phyloP scores from a whole-genome alignment of 1,140 invertebrate species.

The Drosophila bifasciata region DNA sequence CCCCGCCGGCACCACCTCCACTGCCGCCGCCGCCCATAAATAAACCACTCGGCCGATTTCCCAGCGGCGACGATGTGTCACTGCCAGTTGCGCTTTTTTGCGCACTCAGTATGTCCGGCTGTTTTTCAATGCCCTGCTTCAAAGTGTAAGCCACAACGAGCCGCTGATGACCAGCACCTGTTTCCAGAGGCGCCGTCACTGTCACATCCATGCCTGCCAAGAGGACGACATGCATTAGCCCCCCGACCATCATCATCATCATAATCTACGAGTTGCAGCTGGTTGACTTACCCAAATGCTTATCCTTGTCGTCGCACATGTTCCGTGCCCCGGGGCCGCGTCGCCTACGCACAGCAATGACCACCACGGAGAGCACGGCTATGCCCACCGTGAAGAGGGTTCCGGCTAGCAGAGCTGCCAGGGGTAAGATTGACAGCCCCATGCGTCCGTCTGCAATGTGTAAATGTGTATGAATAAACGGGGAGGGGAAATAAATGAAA shows the following conservation, averaged over 20 bases:
- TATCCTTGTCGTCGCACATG: constrained; percentile 84
- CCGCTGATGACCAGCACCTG: constrained; percentile 86
- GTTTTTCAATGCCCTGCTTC: constrained; percentile 85
- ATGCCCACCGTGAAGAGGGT: constrained; percentile 87
- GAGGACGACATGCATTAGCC: constrained; percentile 25
- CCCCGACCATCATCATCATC: not conserved
- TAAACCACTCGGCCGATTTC: constrained; percentile 82
- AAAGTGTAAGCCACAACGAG: constrained; percentile 87
- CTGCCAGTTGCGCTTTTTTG: constrained; percentile 84
- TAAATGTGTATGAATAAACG: constrained; percentile 12
- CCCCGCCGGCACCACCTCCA: constrained; percentile 18
- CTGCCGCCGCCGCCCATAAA: constrained; percentile 48
- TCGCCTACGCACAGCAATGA: constrained; percentile 85
- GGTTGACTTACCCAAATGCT: constrained; percentile 85
- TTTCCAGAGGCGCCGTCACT: constrained; percentile 85
- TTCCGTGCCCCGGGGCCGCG: constrained; percentile 77
- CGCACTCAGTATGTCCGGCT: constrained; percentile 84
- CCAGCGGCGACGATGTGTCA: constrained; percentile 80
- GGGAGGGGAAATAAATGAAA: not conserved
- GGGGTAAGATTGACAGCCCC: constrained; percentile 86
- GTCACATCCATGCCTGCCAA: constrained; percentile 84
- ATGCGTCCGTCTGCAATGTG: constrained; percentile 86
- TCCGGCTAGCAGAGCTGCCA: constrained; percentile 87
- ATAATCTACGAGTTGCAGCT: too few relatives aligned
- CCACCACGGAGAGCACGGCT: constrained; percentile 87